Evolutionary conservation across 2,797 vertebrate species (phyloP).

Genomic region (Argya squamiceps): DNA sequence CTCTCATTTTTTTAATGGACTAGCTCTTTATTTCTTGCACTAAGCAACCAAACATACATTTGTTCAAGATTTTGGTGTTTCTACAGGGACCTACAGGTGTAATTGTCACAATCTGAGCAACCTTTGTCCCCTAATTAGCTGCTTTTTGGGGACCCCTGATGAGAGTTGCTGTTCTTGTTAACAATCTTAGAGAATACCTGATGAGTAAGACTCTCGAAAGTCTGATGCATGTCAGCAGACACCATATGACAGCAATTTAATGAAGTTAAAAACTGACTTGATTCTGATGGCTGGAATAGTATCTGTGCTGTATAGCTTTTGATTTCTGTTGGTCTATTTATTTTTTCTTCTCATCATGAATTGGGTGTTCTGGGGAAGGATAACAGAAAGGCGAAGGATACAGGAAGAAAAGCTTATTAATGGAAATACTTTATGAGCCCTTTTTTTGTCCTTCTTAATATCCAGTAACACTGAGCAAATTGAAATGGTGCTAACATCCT

Average conservation of each 20-base stretch:
- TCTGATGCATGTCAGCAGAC: conserved; percentile 93
- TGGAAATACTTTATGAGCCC: conserved; percentile 47
- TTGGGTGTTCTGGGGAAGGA: conserved; percentile 56
- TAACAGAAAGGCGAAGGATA: conserved; percentile 61
- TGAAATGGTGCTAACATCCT: conserved; percentile 24
- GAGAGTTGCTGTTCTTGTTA: conserved; percentile 93
- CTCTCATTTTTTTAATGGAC: conserved; percentile 83
- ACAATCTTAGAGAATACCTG: conserved; percentile 95
- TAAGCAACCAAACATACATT: conserved; percentile 82
- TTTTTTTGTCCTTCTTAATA: conserved; percentile 49
- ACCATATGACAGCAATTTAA: conserved; percentile 92
- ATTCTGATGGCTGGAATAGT: conserved; percentile 75
- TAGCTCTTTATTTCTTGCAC: conserved; percentile 78
- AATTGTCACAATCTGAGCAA: conserved; percentile 93
- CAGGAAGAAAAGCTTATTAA: conserved; percentile 58
- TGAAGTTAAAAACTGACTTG: conserved; percentile 93
- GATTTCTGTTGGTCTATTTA: conserved; percentile 48
- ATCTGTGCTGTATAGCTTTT: conserved; percentile 65
- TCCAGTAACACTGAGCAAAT: conserved; percentile 37
- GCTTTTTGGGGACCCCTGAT: conserved; percentile 92
- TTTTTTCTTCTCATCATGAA: conserved; percentile 18
- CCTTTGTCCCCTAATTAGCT: conserved; percentile 95
- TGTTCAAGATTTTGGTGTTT: conserved; percentile 87
- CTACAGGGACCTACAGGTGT: conserved; percentile 89
- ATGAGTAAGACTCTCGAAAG: conserved; percentile 90